Conservation (phyloP, 2,888 invertebrate genomes). For the Alviniconcha strummeri region DNA sequence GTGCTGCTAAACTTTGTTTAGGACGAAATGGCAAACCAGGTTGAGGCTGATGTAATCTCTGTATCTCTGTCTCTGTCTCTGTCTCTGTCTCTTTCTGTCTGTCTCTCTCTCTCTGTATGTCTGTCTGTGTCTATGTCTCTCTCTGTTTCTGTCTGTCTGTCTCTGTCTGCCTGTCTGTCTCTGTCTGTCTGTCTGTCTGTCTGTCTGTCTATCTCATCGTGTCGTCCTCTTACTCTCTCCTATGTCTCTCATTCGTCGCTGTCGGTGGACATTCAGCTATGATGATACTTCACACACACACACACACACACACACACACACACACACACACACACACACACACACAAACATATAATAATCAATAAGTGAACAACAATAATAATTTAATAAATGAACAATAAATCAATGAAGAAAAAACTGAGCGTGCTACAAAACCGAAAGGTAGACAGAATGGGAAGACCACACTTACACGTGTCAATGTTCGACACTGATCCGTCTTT, state of each 20-base stretch:
- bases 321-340: not conserved
- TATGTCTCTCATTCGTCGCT: too few relatives aligned
- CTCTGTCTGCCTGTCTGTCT: constrained; percentile 6
- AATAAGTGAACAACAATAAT: not conserved
- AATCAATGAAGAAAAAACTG: too few relatives aligned
- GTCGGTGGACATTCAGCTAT: too few relatives aligned
- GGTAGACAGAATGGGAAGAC: too few relatives aligned
- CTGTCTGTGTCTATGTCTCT: constrained; percentile 1
- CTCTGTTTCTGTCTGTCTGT: constrained; percentile 4
- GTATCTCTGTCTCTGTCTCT: constrained; percentile 1
- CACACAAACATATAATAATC: not conserved
- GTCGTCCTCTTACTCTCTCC: not conserved
- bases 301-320: not conserved
- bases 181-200: constrained; percentile 4
- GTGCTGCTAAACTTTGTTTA: too few relatives aligned
- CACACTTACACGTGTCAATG: too few relatives aligned
- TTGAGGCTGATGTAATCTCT: too few relatives aligned
- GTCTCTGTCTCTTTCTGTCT: not conserved
- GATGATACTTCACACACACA: not conserved
- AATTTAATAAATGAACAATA: too few relatives aligned
- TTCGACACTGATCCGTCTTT: too few relatives aligned
- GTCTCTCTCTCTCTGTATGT: not conserved
- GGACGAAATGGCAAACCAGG: too few relatives aligned
- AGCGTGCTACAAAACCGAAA: too few relatives aligned
- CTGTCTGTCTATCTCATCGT: not conserved